Percentiles rank a stretch among this genome's conserved stretches.
Conservation (phyloP, 2,888 invertebrate genomes). For the Pediacus dermestoides region DNA sequence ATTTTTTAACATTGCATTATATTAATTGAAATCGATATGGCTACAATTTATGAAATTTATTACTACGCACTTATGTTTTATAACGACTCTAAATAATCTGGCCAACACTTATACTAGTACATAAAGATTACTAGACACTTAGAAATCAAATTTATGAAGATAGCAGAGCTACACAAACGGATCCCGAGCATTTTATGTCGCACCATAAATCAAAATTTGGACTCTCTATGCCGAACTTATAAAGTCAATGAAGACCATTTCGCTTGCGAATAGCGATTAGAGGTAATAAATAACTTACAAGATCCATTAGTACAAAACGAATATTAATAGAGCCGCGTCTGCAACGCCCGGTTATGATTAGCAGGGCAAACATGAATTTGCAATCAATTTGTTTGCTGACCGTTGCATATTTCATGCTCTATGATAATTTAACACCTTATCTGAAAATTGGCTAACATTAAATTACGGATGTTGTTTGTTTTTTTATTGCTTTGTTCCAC, state of each 20-base stretch:
- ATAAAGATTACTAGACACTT: slow-evolving; percentile 4
- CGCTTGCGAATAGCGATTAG: slow-evolving; percentile 33
- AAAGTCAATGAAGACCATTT: slow-evolving; percentile 29
- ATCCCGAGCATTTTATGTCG: slow-evolving; percentile 5
- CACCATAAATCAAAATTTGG: slow-evolving; percentile 32
- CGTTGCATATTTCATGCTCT: slow-evolving; percentile 18
- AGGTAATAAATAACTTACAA: slow-evolving; percentile 44
- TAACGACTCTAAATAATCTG: no score
- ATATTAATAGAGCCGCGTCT: slow-evolving; percentile 40
- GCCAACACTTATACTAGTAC: no score
- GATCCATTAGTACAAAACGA: slow-evolving; percentile 45
- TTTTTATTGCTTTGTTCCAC: no score
- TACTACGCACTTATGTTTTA: no score
- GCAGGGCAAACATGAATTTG: slow-evolving; percentile 29
- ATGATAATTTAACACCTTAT: slow-evolving; percentile 1
- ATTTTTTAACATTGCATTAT: no score
- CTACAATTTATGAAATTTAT: no score
- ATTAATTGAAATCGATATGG: no score
- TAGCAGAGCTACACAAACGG: slow-evolving; percentile 6
- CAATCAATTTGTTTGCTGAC: slow-evolving; percentile 32
- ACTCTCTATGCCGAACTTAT: slow-evolving; percentile 29
- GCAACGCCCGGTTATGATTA: slow-evolving; percentile 20
- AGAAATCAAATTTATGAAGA: slow-evolving; percentile 15
- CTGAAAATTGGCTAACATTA: neutral
- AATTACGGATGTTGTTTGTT: no score